Evolutionary conservation across 2,888 invertebrate species (phyloP).

Genomic region (Mesorhabditis sp.): DNA sequence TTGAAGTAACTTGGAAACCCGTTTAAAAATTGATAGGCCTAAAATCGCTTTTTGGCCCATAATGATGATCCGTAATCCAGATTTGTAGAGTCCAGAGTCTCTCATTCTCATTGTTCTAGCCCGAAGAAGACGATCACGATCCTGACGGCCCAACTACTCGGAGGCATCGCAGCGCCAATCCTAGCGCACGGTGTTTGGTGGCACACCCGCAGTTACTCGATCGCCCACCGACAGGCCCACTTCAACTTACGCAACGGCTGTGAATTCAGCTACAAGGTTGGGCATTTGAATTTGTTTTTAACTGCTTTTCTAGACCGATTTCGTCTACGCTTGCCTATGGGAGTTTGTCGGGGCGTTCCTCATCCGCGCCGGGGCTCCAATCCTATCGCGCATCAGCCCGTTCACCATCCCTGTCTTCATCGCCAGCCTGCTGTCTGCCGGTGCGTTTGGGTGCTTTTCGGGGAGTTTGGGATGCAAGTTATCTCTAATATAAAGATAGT

Average conservation of each 20-base stretch:
- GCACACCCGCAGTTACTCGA: conserved; percentile 33
- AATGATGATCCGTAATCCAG: too few species aligned
- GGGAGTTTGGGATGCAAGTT: conserved; percentile 7
- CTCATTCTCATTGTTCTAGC: conserved; percentile 15
- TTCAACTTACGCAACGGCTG: conserved; percentile 30
- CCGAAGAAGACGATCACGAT: conserved; percentile 33
- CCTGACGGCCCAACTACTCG: conserved; percentile 40
- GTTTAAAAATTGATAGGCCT: too few species aligned
- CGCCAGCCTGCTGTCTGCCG: conserved; percentile 28
- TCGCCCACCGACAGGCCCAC: conserved; percentile 35
- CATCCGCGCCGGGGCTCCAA: background rate
- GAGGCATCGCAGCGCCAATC: conserved; percentile 44
- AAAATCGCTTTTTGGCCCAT: too few species aligned
- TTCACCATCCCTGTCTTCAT: conserved; percentile 34
- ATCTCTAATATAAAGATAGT: background rate
- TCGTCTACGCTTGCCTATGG: background rate
- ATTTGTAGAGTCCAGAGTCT: too few species aligned
- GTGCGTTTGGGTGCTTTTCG: conserved; percentile 17
- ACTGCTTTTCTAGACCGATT: background rate
- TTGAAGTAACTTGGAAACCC: too few species aligned
- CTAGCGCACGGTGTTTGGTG: conserved; percentile 49
- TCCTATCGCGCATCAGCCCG: conserved; percentile 7
- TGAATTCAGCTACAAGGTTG: conserved; percentile 44
- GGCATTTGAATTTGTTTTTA: background rate
- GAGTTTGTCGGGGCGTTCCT: background rate